Evolutionary conservation across 2,797 vertebrate species (phyloP).

Genomic region (Nyctibius grandis): DNA sequence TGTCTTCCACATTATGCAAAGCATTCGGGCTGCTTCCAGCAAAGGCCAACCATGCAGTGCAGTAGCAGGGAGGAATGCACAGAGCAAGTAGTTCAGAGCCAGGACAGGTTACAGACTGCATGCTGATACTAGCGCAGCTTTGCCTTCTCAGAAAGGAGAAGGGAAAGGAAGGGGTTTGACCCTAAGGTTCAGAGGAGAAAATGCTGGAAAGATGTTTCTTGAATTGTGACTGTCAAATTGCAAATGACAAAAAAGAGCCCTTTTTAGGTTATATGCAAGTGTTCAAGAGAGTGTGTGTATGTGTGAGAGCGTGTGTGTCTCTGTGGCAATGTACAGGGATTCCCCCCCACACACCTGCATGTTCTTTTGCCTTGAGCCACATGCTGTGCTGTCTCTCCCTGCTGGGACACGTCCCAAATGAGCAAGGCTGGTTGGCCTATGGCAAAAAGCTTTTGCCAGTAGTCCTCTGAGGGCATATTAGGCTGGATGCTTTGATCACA

Average conservation of each 20-base stretch:
- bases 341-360: not conserved
- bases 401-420: not conserved
- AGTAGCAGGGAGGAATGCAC: not conserved
- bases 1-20: not conserved
- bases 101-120: not conserved
- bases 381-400: not conserved
- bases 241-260: not conserved
- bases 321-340: not conserved
- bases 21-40: not conserved
- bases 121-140: not conserved
- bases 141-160: not conserved
- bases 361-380: not conserved
- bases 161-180: not conserved
- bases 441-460: not conserved
- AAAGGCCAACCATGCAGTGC: not conserved
- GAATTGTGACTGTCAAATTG: not conserved
- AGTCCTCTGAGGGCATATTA: not conserved
- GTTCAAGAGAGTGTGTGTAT: not conserved
- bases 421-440: not conserved
- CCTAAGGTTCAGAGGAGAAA: not conserved
- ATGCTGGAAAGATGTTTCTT: not conserved
- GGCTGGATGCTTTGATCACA: not conserved
- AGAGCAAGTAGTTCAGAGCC: not conserved
- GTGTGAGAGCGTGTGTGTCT: not conserved
- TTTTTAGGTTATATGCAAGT: not conserved